A percentile compares a stretch with the other conserved stretches of the same genome.
Evolutionary conservation across 2,797 vertebrate genomes (phyloP).

Genomic region (Prionace glauca): DNA sequence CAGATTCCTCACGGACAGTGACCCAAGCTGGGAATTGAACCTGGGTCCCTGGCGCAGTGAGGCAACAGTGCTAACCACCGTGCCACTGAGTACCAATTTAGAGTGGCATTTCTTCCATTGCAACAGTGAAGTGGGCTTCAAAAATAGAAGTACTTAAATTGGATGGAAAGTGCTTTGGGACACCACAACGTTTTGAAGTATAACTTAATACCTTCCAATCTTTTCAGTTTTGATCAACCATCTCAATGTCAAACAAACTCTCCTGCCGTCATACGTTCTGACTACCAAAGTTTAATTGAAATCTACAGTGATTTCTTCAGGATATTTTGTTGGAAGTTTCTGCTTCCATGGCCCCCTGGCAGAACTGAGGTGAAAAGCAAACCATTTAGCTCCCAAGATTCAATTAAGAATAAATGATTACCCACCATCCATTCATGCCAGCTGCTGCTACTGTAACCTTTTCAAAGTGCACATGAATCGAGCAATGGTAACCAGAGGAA

Average conservation of each 20-base stretch:
- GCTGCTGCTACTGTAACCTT: not conserved
- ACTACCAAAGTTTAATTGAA: not conserved
- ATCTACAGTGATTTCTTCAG: not conserved
- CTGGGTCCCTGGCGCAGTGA: no score
- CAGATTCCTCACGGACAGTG: no score
- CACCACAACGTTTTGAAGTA: not conserved
- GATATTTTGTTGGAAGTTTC: not conserved
- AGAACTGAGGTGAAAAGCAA: not conserved
- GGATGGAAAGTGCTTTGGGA: not conserved
- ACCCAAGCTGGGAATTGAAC: no score
- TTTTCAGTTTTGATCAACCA: not conserved
- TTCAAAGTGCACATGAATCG: not conserved
- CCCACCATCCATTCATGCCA: not conserved
- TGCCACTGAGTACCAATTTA: no score
- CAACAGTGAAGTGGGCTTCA: no score
- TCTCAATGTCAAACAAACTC: not conserved
- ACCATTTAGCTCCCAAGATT: not conserved
- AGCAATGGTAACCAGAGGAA: not conserved
- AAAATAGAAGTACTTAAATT: no score
- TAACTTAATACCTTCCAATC: not conserved
- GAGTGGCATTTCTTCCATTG: no score
- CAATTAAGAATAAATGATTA: not conserved
- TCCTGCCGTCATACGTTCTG: not conserved
- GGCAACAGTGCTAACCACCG: no score
- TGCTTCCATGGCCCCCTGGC: not conserved